A percentile compares a stretch with the other conserved stretches of the same genome.
Evolutionary conservation across 2,888 invertebrate genomes (phyloP).

Genomic region (Tholera decimalis): DNA sequence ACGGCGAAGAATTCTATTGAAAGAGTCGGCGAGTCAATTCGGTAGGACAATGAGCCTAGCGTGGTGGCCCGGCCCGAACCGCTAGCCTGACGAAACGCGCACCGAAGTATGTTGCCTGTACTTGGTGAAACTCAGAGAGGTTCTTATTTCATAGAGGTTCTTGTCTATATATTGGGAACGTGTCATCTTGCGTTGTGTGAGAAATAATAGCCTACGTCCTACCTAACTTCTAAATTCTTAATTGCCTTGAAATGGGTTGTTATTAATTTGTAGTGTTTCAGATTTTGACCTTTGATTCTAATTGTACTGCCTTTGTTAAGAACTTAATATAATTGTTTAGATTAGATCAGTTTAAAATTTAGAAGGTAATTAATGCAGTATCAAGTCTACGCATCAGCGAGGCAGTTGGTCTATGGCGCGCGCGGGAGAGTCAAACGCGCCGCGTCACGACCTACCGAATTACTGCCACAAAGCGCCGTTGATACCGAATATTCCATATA

Average conservation of each 20-base stretch:
- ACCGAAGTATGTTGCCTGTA: conserved; percentile 40
- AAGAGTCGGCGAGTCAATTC: conserved; percentile 83
- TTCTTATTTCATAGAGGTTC: background rate
- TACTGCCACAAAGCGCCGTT: conserved; percentile 91
- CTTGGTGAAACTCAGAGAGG: conserved; percentile 49
- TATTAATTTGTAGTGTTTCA: too few relatives aligned
- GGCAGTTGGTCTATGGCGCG: conserved; percentile 85
- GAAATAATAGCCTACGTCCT: background rate
- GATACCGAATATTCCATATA: conserved; percentile 92
- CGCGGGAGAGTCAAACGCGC: conserved; percentile 85
- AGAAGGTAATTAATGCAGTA: conserved; percentile 37
- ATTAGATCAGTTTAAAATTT: conserved; percentile 4
- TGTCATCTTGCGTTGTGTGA: background rate
- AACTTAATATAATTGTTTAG: background rate
- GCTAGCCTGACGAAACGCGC: background rate
- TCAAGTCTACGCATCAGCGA: conserved; percentile 65
- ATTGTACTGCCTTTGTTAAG: too few relatives aligned
- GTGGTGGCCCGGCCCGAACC: conserved; percentile 61
- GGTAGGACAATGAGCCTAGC: conserved; percentile 80
- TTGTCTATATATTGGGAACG: background rate
- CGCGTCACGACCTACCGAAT: conserved; percentile 90
- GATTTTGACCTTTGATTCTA: too few relatives aligned
- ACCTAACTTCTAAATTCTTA: too few relatives aligned
- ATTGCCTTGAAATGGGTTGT: too few relatives aligned
- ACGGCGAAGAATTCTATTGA: conserved; percentile 82